Evolutionary conservation across 1,140 invertebrate species (phyloP), one percentile per base, ranked within the genome.

Genomic region (Littorina saxatilis): DNA sequence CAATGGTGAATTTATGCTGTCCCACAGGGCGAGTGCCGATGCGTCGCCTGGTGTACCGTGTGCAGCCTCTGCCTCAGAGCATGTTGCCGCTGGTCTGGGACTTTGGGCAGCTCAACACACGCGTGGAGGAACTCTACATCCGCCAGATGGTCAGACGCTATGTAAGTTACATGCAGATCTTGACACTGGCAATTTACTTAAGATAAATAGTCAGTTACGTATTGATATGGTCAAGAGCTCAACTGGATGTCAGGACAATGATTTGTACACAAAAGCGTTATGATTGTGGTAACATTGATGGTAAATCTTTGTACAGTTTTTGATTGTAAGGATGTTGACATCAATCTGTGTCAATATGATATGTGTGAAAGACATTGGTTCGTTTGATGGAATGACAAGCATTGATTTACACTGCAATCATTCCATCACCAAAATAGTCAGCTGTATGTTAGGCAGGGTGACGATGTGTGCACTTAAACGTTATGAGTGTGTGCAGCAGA

Each of bases 31-130:
- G 80, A 39, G 86, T 90, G 52, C 90, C 90, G 29, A 88, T 91
- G 90, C 81, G 90, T 55, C 87, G 85, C 66, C 81, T 91, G 23
- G 90, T 91, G 1, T 91, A 91, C 82, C 61, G 89, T 58, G 90
- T 91, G 0, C 88, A 89, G 75, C 85, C 90, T 1, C 61, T 91
- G 40, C 89, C 90, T 74, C 85, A 87, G 81, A 91, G 90, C 72
- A 83, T 91, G 84, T 72, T 91, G 2, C 89, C 89, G 13, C 82
- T 90, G n/a, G 87, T 91, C 32, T 91, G 90, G 90, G 90, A 91
- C 83, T 91, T 91, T 85, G 90, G 90, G 50, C 87, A 89, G 35
- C 82, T 91, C 7, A 83, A 84, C 70, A 72, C 82, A 15, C 40
- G 78, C 13, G 83, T 88, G 13, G 90, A 91, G 84, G 81, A 87